Evolutionary conservation across 2,797 vertebrate species (phyloP).

Genomic region (Bradypodion pumilum): DNA sequence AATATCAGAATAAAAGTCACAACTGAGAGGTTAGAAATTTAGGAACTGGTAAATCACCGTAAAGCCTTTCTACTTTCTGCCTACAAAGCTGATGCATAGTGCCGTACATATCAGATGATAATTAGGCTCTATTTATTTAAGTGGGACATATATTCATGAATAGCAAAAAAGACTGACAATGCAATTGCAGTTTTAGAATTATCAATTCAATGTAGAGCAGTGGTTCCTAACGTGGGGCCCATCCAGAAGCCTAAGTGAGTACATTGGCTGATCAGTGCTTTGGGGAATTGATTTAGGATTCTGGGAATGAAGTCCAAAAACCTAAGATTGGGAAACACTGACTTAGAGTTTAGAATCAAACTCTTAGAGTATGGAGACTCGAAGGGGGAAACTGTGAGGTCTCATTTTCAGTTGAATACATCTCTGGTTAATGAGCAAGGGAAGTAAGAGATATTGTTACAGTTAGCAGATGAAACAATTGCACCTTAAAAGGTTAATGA

Average conservation of each 20-base stretch:
- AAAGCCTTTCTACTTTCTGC: neutral
- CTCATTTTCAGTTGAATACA: neutral
- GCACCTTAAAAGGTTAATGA: conserved; percentile 24
- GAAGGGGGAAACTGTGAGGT: neutral
- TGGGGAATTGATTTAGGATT: no score
- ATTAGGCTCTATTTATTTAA: neutral
- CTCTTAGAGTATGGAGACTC: neutral
- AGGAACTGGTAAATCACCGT: neutral
- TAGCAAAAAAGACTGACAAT: neutral
- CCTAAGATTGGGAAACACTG: no score
- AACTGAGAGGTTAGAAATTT: neutral
- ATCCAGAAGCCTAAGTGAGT: no score
- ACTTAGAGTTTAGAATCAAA: neutral
- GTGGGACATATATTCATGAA: neutral
- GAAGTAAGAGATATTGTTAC: neutral
- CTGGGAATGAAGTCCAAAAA: no score
- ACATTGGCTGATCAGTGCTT: no score
- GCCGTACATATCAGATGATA: neutral
- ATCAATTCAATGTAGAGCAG: no score
- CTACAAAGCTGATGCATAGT: no score
- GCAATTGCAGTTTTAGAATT: neutral
- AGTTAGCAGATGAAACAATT: conserved; percentile 33
- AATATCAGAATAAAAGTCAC: neutral
- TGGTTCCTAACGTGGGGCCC: no score
- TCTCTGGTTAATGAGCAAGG: neutral